Evolutionary conservation across 2,797 vertebrate species (phyloP), one percentile per base, ranked within the genome.

Genomic region (Syndactyla subalaris): DNA sequence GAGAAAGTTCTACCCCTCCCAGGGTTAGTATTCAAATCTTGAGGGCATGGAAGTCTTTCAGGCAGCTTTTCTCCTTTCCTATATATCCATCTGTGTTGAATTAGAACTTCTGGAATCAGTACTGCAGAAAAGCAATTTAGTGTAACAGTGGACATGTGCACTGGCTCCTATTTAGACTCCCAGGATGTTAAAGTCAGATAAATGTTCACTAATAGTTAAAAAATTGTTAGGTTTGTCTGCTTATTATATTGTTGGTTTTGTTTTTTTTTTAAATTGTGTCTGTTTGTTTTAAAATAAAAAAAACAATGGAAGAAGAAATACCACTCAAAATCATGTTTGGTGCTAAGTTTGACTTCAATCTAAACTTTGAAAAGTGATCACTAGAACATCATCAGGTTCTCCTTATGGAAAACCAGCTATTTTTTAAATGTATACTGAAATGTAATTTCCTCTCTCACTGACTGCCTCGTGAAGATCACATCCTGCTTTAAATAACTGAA

Each of bases 41-140:
- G 55, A 94, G 91, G 39, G 46, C 61, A 15, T 22, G 57, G 70
- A 48, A 73, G 3, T 85, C 24, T 71, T 55, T 88, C 54, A 79
- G 67, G 52, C 80, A 90, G 45, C 52, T 20, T 71, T 91, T 66
- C 57, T 85, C 36, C 41, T 86, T 79, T 54, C 39, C 41, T 95
- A 12, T 82, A 46, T 70, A 24, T 49, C 29, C 20, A 13, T 81
- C 46, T 71, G 54, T 55, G 55, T 43, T 94, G 46, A 95, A 74
- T 92, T 94, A 92, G 27, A 92, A 62, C 88, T 94, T 43, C 41
- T 84, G 38, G 29, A 87, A 77, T 39, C 38, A 70, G 43, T 81
- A 84, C 24, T 76, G 14, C 55, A 89, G 82, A 59, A 66, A 77
- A 68, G 14, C 57, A 75, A 6, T 93, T 94, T 79, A 67, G 17